Evolutionary conservation across 23 tunicate species (phyloP).

Genomic region (Styela clava): DNA sequence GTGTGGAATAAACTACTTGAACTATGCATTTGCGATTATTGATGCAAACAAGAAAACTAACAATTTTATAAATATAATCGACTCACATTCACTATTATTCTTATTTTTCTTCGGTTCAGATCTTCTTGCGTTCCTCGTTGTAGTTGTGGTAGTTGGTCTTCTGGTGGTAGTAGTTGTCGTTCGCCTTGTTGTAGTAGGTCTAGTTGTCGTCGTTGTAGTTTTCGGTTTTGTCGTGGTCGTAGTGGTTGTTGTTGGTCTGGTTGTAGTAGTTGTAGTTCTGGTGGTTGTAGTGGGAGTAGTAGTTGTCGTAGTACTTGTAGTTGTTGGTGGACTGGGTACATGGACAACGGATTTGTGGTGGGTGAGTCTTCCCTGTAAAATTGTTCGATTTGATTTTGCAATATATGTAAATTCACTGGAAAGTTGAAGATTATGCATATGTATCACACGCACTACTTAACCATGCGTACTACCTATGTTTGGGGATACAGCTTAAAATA

Average conservation of each 20-base stretch:
- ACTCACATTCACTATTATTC: neutral
- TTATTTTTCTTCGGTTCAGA: neutral
- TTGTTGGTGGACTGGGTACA: neutral
- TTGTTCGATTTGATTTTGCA: no score
- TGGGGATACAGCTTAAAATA: no score
- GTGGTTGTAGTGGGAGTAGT: slow-evolving; percentile 2
- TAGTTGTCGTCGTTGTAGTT: slow-evolving; percentile 11
- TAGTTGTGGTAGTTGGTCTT: slow-evolving; percentile 17
- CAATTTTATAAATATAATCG: no score
- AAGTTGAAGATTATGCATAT: no score
- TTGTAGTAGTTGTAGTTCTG: slow-evolving; percentile 5
- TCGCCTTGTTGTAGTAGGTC: slow-evolving; percentile 2
- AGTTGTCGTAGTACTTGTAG: neutral
- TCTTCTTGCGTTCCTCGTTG: neutral
- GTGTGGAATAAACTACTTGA: no score
- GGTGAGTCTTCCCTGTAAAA: neutral
- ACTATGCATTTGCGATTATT: no score
- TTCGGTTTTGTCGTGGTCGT: neutral
- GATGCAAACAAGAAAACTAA: no score
- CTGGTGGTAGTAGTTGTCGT: slow-evolving; percentile 7
- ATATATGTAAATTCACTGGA: no score
- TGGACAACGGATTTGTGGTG: neutral
- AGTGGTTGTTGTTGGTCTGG: slow-evolving; percentile 1
- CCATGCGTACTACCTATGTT: no score
- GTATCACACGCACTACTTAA: no score